Conservation (phyloP, 1,140 invertebrate species). For the Cydia pomonella region DNA sequence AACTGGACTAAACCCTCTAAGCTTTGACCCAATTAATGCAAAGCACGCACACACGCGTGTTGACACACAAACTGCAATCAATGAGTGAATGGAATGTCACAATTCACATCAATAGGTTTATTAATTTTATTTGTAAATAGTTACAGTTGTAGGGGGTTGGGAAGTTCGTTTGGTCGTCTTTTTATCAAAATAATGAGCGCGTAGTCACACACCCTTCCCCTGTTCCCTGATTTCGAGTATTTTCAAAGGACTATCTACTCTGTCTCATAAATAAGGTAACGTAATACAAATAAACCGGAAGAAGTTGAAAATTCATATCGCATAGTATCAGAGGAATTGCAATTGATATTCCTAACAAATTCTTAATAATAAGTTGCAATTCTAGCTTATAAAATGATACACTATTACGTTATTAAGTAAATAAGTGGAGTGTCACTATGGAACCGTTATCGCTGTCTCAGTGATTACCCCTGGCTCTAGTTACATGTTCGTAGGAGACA, state of each 20-base stretch:
- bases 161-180: not conserved
- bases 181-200: not conserved
- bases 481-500: not conserved
- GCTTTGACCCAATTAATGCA: constrained; percentile 52
- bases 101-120: constrained; percentile 51
- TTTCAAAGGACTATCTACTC: no score
- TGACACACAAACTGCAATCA: constrained; percentile 41
- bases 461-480: not conserved
- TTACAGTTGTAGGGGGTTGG: constrained; percentile 41
- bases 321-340: no score
- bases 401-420: constrained; percentile 13
- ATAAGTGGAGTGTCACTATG: constrained; percentile 4
- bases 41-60: constrained; percentile 46
- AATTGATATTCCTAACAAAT: not conserved
- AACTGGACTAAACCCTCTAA: constrained; percentile 28
- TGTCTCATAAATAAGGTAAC: no score
- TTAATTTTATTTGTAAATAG: constrained; percentile 43
- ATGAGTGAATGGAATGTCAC: constrained; percentile 47
- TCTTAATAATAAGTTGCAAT: not conserved
- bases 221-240: no score
- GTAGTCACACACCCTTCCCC: not conserved
- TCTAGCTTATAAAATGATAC: not conserved
- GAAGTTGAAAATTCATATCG: no score
- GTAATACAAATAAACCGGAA: no score
- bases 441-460: constrained; percentile 5